phyloP scores from a whole-genome alignment of 2,888 invertebrate species.

The Shargacucullia verbasci region DNA sequence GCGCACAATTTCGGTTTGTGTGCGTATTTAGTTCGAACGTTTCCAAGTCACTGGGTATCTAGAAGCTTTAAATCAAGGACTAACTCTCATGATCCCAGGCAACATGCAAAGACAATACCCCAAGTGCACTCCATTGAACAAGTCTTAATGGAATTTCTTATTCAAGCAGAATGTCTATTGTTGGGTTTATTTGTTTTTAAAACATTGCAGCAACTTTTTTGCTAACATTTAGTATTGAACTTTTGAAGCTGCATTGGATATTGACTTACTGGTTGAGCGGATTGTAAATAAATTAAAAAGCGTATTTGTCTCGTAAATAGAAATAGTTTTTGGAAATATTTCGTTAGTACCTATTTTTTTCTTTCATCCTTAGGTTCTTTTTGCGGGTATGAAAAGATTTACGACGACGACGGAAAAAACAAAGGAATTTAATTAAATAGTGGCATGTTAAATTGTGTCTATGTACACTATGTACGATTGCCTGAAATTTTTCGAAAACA shows the following conservation, averaged over 20 bases:
- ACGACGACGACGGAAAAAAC: no score
- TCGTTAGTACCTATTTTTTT: no score
- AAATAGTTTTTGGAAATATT: not conserved
- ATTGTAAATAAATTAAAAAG: slow-evolving; percentile 24
- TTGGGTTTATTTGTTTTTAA: slow-evolving; percentile 5
- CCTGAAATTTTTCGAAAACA: no score
- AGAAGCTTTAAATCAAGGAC: no score
- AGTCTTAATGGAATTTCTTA: slow-evolving; percentile 12
- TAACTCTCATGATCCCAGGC: not conserved
- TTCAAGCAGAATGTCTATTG: slow-evolving; percentile 7
- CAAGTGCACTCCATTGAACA: slow-evolving; percentile 22
- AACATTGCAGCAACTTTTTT: slow-evolving; percentile 1
- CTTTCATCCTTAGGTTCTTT: no score
- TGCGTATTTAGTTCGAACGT: no score
- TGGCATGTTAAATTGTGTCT: no score
- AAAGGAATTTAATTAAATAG: no score
- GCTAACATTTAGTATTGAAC: not conserved
- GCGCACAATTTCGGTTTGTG: no score
- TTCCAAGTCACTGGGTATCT: no score
- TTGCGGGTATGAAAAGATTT: no score
- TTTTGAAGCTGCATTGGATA: slow-evolving; percentile 17
- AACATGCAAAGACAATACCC: slow-evolving; percentile 19
- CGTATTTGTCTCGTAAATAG: slow-evolving; percentile 17
- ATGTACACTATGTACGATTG: no score
- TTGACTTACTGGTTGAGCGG: slow-evolving; percentile 20